Base-by-base conservation (phyloP, 2,797 vertebrate species). In the Labeo calbasu region DNA sequence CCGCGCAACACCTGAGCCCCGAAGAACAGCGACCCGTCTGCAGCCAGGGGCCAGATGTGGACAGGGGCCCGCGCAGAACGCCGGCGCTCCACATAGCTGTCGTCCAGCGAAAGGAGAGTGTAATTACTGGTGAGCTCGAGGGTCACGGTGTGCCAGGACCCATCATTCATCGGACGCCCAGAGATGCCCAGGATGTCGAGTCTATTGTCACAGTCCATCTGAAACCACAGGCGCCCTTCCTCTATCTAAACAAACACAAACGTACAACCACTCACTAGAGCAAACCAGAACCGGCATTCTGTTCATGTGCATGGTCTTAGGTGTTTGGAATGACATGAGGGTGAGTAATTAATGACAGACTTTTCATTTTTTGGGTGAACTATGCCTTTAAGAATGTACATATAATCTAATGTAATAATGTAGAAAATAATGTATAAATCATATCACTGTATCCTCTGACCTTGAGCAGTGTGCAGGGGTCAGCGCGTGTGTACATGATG, bases 381-480 rank as follows among this genome's bases (percentile, higher is more conserved):
- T 8, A 43, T 43, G 0, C 40, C 40, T 43, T 43, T 43, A 43
- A 9, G 6, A 7, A 43, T 43, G 7, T 43, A 43, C 9, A 7
- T 28, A 28, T 28, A 25, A 25, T 63, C 5, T 15, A 28, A 61
- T 61, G 61, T 15, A 15, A 21, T 7, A 63, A 61, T 61, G 61
- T 15, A 15, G 19, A 7, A 21, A 55, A 65, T 65, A 17, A 32
- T 65, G 63, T 28, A 28, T 8, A 8, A 63, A 28, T 8, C 61
- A 63, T 15, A 65, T 65, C 25, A 17, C 25, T 66, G 63, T 36
- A 36, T 66, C 63, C 15, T 46, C 5, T 25, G 88, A 98, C 98
- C 96, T 98, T 99, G 76, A 99, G 94, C 92, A 99, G 96, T 84
- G 97, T 98, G 68, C 98, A 99, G 88, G 98, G 97, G 14, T 98